Evolutionary conservation across 2,797 vertebrate species (phyloP).

Genomic region (Epinephelus coioides): DNA sequence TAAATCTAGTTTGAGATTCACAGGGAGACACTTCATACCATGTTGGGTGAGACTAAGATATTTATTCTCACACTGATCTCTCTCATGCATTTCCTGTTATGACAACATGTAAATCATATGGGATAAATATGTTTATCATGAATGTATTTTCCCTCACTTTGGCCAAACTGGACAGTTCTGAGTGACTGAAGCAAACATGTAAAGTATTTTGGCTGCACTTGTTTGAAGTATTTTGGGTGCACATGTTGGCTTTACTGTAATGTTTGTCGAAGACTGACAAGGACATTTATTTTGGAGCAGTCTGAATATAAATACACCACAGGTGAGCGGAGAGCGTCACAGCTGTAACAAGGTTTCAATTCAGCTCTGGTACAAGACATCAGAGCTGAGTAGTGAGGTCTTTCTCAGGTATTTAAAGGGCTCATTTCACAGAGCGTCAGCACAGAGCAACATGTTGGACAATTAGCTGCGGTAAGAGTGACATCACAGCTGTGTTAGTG

Average conservation of each 20-base stretch:
- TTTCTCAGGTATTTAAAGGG: not conserved
- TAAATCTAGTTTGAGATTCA: not conserved
- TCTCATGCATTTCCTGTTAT: not conserved
- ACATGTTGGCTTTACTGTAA: slow-evolving; percentile 21
- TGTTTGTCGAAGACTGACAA: slow-evolving; percentile 40
- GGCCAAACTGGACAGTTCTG: not conserved
- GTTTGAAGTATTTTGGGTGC: slow-evolving; percentile 20
- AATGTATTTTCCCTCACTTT: not conserved
- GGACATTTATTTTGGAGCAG: slow-evolving; percentile 45
- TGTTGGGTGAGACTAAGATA: not conserved
- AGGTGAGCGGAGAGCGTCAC: slow-evolving; percentile 18
- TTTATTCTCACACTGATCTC: not conserved
- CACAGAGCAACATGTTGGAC: not conserved
- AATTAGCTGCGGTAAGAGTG: not conserved
- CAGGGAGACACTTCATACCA: not conserved
- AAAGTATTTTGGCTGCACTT: not conserved
- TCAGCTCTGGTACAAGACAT: slow-evolving; percentile 11
- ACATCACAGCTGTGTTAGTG: not conserved
- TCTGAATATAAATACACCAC: slow-evolving; percentile 10
- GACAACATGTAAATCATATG: not conserved
- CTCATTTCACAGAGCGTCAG: not conserved
- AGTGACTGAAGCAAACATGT: not conserved
- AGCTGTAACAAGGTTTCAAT: slow-evolving; percentile 25
- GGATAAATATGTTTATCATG: not conserved
- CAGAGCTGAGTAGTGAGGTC: not conserved